A percentile compares a stretch with the other conserved stretches of the same genome.
phyloP scores from a whole-genome alignment of 2,888 invertebrate genomes.

The Apodemia mormo region DNA sequence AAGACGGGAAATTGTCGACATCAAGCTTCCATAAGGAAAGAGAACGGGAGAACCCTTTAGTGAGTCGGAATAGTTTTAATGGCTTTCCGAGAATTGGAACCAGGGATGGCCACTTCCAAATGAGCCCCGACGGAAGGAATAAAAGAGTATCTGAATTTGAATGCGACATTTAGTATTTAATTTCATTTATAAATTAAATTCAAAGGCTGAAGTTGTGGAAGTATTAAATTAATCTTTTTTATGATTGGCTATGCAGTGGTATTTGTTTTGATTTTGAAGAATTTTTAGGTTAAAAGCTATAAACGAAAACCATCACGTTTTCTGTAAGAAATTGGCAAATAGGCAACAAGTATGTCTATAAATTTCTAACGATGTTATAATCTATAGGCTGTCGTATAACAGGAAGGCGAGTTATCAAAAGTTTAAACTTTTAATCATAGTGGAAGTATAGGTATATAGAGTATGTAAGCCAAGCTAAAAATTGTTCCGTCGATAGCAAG shows the following conservation, averaged over 20 bases:
- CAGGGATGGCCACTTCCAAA: constrained; percentile 69
- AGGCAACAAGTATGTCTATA: too few species aligned
- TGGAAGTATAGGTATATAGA: too few species aligned
- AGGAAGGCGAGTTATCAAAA: too few species aligned
- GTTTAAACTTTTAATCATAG: too few species aligned
- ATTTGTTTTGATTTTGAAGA: not conserved
- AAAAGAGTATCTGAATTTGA: constrained; percentile 84
- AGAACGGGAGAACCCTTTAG: constrained; percentile 70
- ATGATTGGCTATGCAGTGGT: not conserved
- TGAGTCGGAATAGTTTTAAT: constrained; percentile 76
- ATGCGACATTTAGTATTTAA: constrained; percentile 74
- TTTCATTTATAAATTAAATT: not conserved
- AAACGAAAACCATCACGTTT: too few species aligned
- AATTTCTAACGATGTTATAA: too few species aligned
- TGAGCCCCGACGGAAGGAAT: constrained; percentile 73
- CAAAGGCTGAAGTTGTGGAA: not conserved
- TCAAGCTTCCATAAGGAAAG: constrained; percentile 72
- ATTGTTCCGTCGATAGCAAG: too few species aligned
- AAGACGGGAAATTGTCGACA: constrained; percentile 73
- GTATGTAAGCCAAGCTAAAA: too few species aligned
- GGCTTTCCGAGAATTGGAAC: constrained; percentile 71
- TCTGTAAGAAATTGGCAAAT: too few species aligned
- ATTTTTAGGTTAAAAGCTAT: too few species aligned
- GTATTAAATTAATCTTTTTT: not conserved
- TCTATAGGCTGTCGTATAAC: too few species aligned